Percentiles rank a stretch among this genome's conserved stretches.
These are phyloP conservation scores for Aptenodytes forsteri DNA, from an alignment of 2,113 vertebrate genomes.

Conservation along the genomic window DNA sequence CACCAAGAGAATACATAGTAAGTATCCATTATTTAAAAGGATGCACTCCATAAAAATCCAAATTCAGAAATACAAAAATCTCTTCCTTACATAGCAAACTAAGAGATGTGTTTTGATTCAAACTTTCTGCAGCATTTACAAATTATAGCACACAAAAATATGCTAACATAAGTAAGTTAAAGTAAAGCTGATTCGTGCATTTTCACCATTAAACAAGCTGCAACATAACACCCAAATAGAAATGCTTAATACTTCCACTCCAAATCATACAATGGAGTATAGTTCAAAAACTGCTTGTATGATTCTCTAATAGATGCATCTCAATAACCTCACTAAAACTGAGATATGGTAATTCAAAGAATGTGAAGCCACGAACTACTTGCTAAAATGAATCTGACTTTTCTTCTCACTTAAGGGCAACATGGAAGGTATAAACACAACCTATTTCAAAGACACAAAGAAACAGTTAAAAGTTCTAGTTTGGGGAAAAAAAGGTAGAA, in stretches of 20 bases:
- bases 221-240: neutral
- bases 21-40: neutral
- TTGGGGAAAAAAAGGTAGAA: neutral
- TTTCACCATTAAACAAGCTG: neutral
- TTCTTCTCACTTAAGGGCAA: neutral
- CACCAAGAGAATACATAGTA: neutral
- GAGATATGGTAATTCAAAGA: neutral
- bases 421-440: neutral
- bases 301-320: neutral
- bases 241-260: neutral
- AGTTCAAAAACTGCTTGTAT: neutral
- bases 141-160: neutral
- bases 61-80: neutral
- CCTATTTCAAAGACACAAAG: neutral
- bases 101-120: neutral
- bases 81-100: neutral
- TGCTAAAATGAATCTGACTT: neutral
- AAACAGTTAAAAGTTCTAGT: neutral
- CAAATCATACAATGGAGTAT: neutral
- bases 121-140: neutral
- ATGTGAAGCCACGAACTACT: neutral
- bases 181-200: neutral
- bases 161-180: neutral
- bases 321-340: neutral
- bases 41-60: neutral